Evolutionary conservation across 2,113 vertebrate species (phyloP).

Genomic region (Dromiciops gliroides): DNA sequence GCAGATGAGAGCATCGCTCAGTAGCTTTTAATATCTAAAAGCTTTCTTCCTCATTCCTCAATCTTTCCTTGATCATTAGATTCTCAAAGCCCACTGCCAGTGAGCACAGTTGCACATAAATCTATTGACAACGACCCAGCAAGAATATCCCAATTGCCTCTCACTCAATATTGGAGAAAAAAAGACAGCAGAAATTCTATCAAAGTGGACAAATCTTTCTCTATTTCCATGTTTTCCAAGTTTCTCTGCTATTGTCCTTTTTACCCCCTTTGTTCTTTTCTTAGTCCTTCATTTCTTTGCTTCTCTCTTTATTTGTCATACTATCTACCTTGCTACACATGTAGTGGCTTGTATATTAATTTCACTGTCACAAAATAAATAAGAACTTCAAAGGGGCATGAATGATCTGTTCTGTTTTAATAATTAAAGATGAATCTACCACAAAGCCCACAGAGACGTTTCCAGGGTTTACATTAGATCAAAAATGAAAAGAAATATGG

Average conservation of each 20-base stretch:
- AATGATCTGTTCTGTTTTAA: slow-evolving; percentile 85
- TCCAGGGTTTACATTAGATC: slow-evolving; percentile 80
- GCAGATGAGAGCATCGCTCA: slow-evolving; percentile 52
- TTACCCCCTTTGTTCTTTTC: not conserved
- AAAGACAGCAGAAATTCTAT: not conserved
- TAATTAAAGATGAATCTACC: slow-evolving; percentile 85
- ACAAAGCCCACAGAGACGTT: slow-evolving; percentile 77
- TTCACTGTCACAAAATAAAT: slow-evolving; percentile 82
- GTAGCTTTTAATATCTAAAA: slow-evolving; percentile 74
- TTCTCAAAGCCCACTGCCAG: slow-evolving; percentile 70
- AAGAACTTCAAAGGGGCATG: slow-evolving; percentile 82
- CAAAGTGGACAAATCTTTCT: not conserved
- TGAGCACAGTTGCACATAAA: slow-evolving; percentile 55
- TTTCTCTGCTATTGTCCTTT: not conserved
- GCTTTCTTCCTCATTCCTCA: slow-evolving; percentile 48
- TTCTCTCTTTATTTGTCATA: slow-evolving; percentile 61
- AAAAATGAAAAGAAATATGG: slow-evolving; percentile 83
- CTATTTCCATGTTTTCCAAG: slow-evolving; percentile 23
- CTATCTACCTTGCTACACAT: slow-evolving; percentile 68
- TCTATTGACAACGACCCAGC: slow-evolving; percentile 54
- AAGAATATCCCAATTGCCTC: slow-evolving; percentile 50
- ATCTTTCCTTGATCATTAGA: slow-evolving; percentile 69
- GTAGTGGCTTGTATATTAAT: slow-evolving; percentile 70
- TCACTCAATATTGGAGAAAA: slow-evolving; percentile 40
- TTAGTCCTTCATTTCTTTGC: slow-evolving; percentile 12